Conservation (phyloP, 1,140 invertebrate genomes). For the Scaptomyza pallida region DNA sequence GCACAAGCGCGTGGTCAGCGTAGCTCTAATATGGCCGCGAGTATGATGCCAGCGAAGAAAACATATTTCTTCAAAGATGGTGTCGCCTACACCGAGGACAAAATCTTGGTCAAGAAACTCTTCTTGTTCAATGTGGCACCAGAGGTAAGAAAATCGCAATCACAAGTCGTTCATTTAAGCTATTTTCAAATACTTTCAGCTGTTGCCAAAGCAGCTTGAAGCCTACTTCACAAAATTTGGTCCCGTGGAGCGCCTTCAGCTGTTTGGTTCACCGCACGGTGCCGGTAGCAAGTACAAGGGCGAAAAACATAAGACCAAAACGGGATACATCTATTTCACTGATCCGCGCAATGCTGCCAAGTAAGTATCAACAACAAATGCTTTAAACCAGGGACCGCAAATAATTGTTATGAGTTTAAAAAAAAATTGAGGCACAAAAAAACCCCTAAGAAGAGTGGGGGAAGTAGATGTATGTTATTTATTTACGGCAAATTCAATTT, state of each 20-base stretch:
- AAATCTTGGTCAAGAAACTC: conserved; percentile 56
- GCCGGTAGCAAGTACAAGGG: background rate
- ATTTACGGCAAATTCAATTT: no score
- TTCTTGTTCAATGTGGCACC: conserved; percentile 40
- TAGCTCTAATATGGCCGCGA: background rate
- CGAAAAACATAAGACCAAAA: background rate
- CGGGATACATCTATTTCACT: conserved; percentile 42
- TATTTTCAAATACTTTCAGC: conserved; percentile 8
- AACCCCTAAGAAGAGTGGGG: no score
- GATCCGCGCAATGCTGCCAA: conserved; percentile 50
- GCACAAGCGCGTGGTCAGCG: background rate
- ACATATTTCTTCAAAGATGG: conserved; percentile 51
- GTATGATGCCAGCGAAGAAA: background rate
- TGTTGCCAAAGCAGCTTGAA: background rate
- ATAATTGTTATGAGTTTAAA: no score
- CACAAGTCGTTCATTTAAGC: background rate
- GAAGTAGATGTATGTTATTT: no score
- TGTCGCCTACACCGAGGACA: conserved; percentile 65
- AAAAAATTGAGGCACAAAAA: no score
- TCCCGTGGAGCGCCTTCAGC: conserved; percentile 23
- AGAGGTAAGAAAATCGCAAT: conserved; percentile 32
- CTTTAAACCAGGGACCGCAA: no score
- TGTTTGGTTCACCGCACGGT: background rate
- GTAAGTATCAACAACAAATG: no score
- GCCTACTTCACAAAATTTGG: conserved; percentile 51